Evolutionary conservation across 2,113 vertebrate species (phyloP), one percentile per base, ranked within the genome.

Genomic region (Coryphaenoides rupestris): DNA sequence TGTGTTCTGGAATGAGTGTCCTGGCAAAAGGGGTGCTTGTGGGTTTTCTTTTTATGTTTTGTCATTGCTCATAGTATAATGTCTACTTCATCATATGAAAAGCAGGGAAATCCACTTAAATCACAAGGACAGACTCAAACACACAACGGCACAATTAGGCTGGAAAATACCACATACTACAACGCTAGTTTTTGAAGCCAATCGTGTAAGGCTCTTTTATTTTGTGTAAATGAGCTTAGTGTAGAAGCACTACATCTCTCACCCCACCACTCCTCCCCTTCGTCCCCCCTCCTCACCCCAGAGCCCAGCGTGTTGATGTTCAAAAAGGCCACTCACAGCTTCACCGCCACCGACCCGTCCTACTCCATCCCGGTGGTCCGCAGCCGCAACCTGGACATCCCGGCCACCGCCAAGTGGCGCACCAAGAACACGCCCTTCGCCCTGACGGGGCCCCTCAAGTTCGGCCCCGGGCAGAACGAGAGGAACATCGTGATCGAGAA

Each of bases 361-460:
- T 91, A 89, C 84, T 68, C 4, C 19, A 79, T 92, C 61, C 91
- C 91, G 0, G 91, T 92, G 56, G 78, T 89, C 19, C 86, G 91
- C 57, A 83, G 78, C 26, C 80, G 63, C 40, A 86, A 87, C 72
- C 69, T 9, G 47, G 89, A 89, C 55, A 66, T 54, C 19, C 70
- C 83, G 0, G 80, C 86, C 21, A 81, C 81, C 0, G 85, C 90
- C 15, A 83, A 85, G 55, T 92, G 90, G 90, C 84, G 86, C 53
- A 88, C 88, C 22, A 89, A 83, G 61, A 89, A 87, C 56, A 73
- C 86, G 15, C 81, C 77, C 57, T 81, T 88, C 3, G 84, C 91
- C 0, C 63, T 84, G 1, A 78, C 81, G 0, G 84, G 83, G 1
- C 60, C 50, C 5, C 74, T 92, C 2, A 88, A 82, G 57, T 91